These are phyloP conservation scores for Patiria pectinifera DNA, from an alignment of 53 echinoderm and acorn worm species.

Conservation along the genomic window DNA sequence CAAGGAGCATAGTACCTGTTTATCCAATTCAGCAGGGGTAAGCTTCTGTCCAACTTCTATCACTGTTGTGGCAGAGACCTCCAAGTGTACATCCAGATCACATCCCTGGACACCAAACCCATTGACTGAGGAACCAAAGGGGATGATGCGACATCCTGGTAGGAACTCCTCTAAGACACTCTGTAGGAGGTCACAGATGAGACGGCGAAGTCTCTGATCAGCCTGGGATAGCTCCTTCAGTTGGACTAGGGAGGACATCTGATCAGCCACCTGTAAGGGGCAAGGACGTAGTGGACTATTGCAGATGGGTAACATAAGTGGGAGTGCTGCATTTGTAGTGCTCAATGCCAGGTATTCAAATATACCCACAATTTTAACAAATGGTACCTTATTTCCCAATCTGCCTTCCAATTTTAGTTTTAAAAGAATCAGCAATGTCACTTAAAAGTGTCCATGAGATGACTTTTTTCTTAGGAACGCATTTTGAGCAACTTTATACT, in stretches of 20 bases:
- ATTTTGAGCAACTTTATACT: too few relatives aligned
- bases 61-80: conserved; percentile 32
- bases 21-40: background rate
- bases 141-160: conserved; percentile 76
- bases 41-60: background rate
- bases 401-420: too few relatives aligned
- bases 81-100: conserved; percentile 91
- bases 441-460: too few relatives aligned
- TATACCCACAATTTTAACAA: too few relatives aligned
- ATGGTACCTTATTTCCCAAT: too few relatives aligned
- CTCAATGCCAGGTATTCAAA: too few relatives aligned
- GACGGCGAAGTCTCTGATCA: conserved; percentile 81
- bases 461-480: too few relatives aligned
- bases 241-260: conserved; percentile 75
- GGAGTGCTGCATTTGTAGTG: too few relatives aligned
- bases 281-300: background rate
- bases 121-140: conserved; percentile 95
- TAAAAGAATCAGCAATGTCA: too few relatives aligned
- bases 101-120: conserved; percentile 85
- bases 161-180: conserved; percentile 88
- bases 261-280: conserved; percentile 69
- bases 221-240: conserved; percentile 61
- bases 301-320: too few relatives aligned
- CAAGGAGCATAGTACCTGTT: background rate
- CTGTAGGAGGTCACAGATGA: conserved; percentile 86